Percentiles rank a stretch among this genome's conserved stretches.
These are phyloP conservation scores for Phortica variegata DNA, from an alignment of 1,140 invertebrate species.

Conservation along the genomic window DNA sequence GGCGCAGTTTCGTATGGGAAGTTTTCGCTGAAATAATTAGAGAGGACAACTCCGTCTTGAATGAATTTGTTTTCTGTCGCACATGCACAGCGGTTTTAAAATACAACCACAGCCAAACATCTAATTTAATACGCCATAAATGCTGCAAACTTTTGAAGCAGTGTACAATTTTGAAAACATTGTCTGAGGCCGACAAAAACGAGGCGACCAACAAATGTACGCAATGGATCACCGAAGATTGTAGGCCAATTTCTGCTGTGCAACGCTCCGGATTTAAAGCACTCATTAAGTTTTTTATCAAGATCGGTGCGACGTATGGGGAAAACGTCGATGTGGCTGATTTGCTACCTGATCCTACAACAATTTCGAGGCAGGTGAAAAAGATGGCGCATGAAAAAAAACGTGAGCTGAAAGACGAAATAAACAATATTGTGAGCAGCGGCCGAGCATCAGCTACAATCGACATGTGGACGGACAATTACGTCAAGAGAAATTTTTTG, in stretches of 20 bases:
- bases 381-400: slow-evolving; percentile 14
- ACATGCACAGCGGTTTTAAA: background rate
- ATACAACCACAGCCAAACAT: background rate
- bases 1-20: too few species aligned
- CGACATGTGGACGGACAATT: slow-evolving; percentile 20
- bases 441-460: slow-evolving; percentile 14
- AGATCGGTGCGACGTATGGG: slow-evolving; percentile 17
- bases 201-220: background rate
- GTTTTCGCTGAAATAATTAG: too few species aligned
- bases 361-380: slow-evolving; percentile 9
- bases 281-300: slow-evolving; percentile 16
- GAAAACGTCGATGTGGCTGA: slow-evolving; percentile 16
- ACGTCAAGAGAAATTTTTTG: slow-evolving; percentile 15
- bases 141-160: background rate
- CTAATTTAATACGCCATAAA: background rate
- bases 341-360: slow-evolving; percentile 14
- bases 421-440: slow-evolving; percentile 6
- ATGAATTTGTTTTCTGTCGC: background rate
- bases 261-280: slow-evolving; percentile 12
- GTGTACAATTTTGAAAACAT: too few species aligned
- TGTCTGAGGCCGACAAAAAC: too few species aligned
- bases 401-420: slow-evolving; percentile 7
- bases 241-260: slow-evolving; percentile 17
- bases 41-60: background rate
- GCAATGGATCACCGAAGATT: slow-evolving; percentile 8